phyloP scores from a whole-genome alignment of 2,797 vertebrate genomes.

The Picus viridis region DNA sequence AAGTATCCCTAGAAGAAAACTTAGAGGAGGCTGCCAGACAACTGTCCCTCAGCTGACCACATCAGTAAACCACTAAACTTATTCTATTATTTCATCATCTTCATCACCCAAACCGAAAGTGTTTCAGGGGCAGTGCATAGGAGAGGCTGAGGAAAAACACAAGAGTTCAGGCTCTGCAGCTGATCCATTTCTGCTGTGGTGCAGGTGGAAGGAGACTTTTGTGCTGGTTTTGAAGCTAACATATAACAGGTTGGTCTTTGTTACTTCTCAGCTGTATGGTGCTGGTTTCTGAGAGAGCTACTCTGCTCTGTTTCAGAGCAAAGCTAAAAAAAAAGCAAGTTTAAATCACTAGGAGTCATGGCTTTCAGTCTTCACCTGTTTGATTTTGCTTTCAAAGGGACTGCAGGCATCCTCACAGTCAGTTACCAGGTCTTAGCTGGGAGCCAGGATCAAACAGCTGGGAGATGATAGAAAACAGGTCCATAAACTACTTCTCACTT shows the following conservation, averaged over 20 bases:
- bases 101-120: neutral
- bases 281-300: neutral
- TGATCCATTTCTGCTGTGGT: neutral
- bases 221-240: neutral
- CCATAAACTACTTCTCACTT: constrained; percentile 36
- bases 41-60: neutral
- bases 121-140: neutral
- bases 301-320: constrained; percentile 9
- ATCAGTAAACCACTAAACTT: neutral
- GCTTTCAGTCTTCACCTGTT: constrained; percentile 43
- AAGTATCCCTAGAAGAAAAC: neutral
- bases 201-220: neutral
- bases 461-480: constrained; percentile 53
- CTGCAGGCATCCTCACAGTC: neutral
- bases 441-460: constrained; percentile 42
- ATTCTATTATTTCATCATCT: neutral
- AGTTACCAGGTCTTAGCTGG: constrained; percentile 20
- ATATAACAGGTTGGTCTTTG: neutral
- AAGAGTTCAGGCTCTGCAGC: neutral
- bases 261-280: neutral
- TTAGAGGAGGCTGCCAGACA: neutral
- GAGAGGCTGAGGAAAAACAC: neutral
- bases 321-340: constrained; percentile 16
- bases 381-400: constrained; percentile 55
- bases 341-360: neutral